Evolutionary conservation across 2,797 vertebrate genomes (phyloP).

Genomic region (Channallabes apus): DNA sequence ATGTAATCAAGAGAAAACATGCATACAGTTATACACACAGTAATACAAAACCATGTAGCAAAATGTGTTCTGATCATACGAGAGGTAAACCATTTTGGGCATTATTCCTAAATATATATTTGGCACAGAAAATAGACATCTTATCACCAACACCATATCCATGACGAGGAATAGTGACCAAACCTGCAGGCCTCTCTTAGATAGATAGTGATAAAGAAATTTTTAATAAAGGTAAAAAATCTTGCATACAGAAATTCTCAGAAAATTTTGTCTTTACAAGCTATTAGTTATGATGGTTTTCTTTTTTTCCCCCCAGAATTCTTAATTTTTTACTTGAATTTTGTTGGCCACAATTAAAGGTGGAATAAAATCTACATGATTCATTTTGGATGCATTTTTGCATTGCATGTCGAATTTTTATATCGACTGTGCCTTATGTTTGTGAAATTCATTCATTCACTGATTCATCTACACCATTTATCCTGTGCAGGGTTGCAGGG

Average conservation of each 20-base stretch:
- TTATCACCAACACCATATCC: neutral
- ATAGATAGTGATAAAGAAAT: neutral
- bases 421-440: neutral
- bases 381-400: too few relatives aligned
- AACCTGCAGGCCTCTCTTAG: neutral
- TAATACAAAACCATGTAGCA: too few relatives aligned
- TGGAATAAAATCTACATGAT: too few relatives aligned
- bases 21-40: neutral
- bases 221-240: too few relatives aligned
- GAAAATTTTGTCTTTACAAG: neutral
- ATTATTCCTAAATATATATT: neutral
- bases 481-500: too few relatives aligned
- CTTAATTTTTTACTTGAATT: too few relatives aligned
- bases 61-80: neutral
- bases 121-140: neutral
- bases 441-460: neutral
- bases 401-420: neutral
- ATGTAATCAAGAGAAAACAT: neutral
- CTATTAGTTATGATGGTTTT: too few relatives aligned
- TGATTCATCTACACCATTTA: too few relatives aligned
- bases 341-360: too few relatives aligned
- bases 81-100: neutral
- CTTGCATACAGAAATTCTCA: neutral
- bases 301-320: too few relatives aligned
- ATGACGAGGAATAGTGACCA: neutral